Conservation (phyloP, 2,113 vertebrate genomes). For the Collichthys lucidus region DNA sequence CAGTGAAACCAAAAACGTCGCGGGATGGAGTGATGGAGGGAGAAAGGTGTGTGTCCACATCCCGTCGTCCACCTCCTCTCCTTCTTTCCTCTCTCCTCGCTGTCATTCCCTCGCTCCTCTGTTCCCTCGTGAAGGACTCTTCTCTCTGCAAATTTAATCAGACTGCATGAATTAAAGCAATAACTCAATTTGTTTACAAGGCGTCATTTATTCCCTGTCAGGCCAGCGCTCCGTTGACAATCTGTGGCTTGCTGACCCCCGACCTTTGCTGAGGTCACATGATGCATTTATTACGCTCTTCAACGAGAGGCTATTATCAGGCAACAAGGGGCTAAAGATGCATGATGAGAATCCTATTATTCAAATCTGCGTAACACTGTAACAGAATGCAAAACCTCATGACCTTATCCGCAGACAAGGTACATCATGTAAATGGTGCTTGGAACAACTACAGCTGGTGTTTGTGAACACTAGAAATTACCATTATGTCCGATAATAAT, state of each 20-base stretch:
- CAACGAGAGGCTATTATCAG: conserved; percentile 70
- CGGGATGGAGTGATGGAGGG: conserved; percentile 44
- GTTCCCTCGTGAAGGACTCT: conserved; percentile 73
- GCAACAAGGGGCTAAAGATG: conserved; percentile 75
- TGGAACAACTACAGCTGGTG: conserved; percentile 12
- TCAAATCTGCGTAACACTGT: conserved; percentile 63
- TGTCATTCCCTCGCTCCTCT: conserved; percentile 58
- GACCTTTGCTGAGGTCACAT: conserved; percentile 79
- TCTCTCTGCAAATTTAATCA: conserved; percentile 82
- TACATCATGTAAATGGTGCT: conserved; percentile 56
- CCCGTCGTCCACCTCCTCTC: conserved; percentile 6
- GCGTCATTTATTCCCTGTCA: conserved; percentile 85
- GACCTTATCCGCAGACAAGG: conserved; percentile 65
- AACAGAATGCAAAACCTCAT: conserved; percentile 60
- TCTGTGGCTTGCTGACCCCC: conserved; percentile 71
- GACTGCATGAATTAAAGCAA: conserved; percentile 86
- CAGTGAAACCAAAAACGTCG: conserved; percentile 56
- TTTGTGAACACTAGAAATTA: conserved; percentile 35
- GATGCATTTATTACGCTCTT: conserved; percentile 76
- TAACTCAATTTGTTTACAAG: conserved; percentile 86
- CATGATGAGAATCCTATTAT: conserved; percentile 76
- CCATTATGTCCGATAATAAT: background rate
- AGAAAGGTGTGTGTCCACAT: conserved; percentile 48
- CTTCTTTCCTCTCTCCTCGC: conserved; percentile 33
- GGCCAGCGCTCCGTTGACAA: conserved; percentile 73